Percentiles rank a stretch among this genome's conserved stretches.
Conservation (phyloP, 2,797 vertebrate species). For the Protonibea diacanthus region DNA sequence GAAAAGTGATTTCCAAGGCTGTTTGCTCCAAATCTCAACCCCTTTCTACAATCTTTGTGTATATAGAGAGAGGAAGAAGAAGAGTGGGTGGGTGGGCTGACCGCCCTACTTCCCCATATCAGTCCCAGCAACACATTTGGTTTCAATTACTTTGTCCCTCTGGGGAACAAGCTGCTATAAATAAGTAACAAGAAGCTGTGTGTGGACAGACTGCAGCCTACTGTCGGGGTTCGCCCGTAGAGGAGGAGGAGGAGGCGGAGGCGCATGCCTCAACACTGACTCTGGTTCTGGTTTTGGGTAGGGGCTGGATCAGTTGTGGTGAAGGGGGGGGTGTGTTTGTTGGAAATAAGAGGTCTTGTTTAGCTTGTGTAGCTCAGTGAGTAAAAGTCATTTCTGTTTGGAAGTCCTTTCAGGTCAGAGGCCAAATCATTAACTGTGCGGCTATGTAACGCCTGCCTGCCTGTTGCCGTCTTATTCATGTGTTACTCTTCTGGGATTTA, state of each 20-base stretch:
- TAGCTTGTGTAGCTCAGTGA: not conserved
- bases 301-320: constrained; percentile 15
- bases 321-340: not conserved
- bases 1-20: constrained; percentile 39
- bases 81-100: constrained; percentile 31
- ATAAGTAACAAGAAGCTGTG: constrained; percentile 77
- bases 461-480: not conserved
- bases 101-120: constrained; percentile 52
- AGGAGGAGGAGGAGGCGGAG: constrained; percentile 35
- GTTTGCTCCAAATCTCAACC: constrained; percentile 27
- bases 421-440: not conserved
- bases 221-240: constrained; percentile 34
- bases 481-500: not conserved
- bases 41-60: constrained; percentile 20
- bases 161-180: constrained; percentile 81
- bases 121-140: constrained; percentile 81
- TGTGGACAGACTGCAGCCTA: constrained; percentile 67
- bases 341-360: constrained; percentile 1
- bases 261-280: constrained; percentile 31
- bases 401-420: not conserved
- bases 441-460: not conserved
- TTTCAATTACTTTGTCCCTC: constrained; percentile 81
- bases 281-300: constrained; percentile 3
- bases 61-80: not conserved
- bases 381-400: not conserved